Evolutionary conservation across 2,797 vertebrate species (phyloP).

Genomic region (Sebastes paucispinis): DNA sequence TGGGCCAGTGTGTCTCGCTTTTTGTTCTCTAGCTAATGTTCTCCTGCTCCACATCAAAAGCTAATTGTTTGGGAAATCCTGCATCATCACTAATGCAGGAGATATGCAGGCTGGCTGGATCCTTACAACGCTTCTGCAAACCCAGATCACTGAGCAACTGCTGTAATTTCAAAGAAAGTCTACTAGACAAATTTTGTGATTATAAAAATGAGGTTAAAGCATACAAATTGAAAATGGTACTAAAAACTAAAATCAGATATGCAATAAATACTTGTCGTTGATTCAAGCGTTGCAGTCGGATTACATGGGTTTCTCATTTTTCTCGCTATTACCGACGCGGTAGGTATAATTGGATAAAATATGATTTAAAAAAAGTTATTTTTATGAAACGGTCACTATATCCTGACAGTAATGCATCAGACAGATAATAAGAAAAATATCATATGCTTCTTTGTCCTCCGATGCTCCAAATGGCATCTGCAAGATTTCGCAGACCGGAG

Average conservation of each 20-base stretch:
- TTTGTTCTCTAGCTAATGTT: background rate
- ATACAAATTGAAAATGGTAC: conserved; percentile 33
- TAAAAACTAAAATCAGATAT: conserved; percentile 39
- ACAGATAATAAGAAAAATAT: too few species aligned
- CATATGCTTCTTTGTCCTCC: too few species aligned
- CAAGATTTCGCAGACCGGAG: too few species aligned
- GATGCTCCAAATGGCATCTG: too few species aligned
- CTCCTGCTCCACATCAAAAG: conserved; percentile 18
- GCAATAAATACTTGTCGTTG: conserved; percentile 20
- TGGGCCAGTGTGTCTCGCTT: background rate
- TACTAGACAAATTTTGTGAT: background rate
- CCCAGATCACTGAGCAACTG: background rate
- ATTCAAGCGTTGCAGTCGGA: conserved; percentile 17
- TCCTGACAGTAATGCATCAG: too few species aligned
- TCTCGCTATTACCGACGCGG: background rate
- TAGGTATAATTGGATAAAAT: too few species aligned
- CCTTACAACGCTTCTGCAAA: background rate
- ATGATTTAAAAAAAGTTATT: too few species aligned
- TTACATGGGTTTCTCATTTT: background rate
- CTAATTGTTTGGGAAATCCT: conserved; percentile 42
- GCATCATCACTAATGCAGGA: conserved; percentile 17
- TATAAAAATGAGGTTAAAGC: conserved; percentile 23
- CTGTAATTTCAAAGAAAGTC: conserved; percentile 13
- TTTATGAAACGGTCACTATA: too few species aligned
- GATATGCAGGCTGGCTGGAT: background rate